Evolutionary conservation across 92 coral and sea anemone genomes (phyloP).

Genomic region (Phenganax stokvisi): DNA sequence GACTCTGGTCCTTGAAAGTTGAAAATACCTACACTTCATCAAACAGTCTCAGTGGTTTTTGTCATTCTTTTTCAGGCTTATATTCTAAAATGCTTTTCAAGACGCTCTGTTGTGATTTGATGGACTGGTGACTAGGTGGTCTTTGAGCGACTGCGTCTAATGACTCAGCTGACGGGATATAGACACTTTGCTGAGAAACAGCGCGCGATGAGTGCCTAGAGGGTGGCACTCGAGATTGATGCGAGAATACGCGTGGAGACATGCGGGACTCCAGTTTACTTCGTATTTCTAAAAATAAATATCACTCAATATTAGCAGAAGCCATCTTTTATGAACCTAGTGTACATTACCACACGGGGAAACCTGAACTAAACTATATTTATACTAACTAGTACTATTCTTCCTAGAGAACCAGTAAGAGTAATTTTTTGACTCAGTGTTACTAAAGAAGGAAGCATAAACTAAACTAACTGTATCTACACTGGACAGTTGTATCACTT

Average conservation of each 20-base stretch:
- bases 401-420: no score
- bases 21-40: no score
- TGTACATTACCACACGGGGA: neutral
- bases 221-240: constrained; percentile 58
- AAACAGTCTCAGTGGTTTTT: no score
- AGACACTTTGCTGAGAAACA: constrained; percentile 76
- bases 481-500: no score
- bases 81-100: constrained; percentile 81
- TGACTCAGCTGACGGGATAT: constrained; percentile 78
- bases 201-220: constrained; percentile 83
- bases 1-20: no score
- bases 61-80: constrained; percentile 57
- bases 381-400: no score
- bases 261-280: constrained; percentile 92
- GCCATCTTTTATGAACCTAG: neutral
- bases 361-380: neutral
- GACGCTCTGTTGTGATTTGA: constrained; percentile 95
- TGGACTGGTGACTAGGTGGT: constrained; percentile 99
- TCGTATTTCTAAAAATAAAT: constrained; percentile 68
- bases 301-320: neutral
- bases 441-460: no score
- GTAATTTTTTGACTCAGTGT: no score
- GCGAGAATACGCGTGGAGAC: constrained; percentile 90
- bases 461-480: no score
- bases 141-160: constrained; percentile 73